Evolutionary conservation across 23 tunicate species (phyloP).

Genomic region (Halocynthia aurantium): DNA sequence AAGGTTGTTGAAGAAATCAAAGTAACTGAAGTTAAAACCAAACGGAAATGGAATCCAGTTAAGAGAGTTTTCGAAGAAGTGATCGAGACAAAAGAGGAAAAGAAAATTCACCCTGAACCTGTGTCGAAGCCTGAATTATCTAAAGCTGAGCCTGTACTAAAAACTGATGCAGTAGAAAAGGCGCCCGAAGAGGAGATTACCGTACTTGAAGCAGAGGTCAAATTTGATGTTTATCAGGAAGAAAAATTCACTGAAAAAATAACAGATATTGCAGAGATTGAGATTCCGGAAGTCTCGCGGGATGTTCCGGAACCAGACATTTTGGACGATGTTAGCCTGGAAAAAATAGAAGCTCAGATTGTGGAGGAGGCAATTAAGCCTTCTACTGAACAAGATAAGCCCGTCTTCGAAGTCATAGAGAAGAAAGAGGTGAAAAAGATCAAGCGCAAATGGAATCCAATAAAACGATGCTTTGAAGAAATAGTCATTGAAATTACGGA

Average conservation of each 20-base stretch:
- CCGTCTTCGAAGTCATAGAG: neutral
- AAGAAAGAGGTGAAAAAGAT: slow-evolving; percentile 7
- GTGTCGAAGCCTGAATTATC: no score
- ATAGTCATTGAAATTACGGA: slow-evolving; percentile 21
- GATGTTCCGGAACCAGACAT: no score
- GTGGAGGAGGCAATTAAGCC: neutral
- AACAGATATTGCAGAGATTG: no score
- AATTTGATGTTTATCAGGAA: no score
- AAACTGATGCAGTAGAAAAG: no score
- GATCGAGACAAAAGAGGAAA: slow-evolving; percentile 12
- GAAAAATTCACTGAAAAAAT: no score
- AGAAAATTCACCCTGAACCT: no score
- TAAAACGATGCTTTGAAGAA: slow-evolving; percentile 35
- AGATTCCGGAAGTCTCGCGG: no score
- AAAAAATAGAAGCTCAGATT: neutral
- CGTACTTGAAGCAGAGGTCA: no score
- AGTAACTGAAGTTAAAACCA: slow-evolving; percentile 25
- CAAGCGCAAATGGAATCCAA: slow-evolving; percentile 38
- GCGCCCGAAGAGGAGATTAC: no score
- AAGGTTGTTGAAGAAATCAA: neutral
- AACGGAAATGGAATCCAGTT: slow-evolving; percentile 51
- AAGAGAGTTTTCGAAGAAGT: slow-evolving; percentile 52
- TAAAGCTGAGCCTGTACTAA: no score
- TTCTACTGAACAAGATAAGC: neutral
- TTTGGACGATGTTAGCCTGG: neutral